Evolutionary conservation across 2,888 invertebrate genomes (phyloP).

Genomic region (Tuta absoluta): DNA sequence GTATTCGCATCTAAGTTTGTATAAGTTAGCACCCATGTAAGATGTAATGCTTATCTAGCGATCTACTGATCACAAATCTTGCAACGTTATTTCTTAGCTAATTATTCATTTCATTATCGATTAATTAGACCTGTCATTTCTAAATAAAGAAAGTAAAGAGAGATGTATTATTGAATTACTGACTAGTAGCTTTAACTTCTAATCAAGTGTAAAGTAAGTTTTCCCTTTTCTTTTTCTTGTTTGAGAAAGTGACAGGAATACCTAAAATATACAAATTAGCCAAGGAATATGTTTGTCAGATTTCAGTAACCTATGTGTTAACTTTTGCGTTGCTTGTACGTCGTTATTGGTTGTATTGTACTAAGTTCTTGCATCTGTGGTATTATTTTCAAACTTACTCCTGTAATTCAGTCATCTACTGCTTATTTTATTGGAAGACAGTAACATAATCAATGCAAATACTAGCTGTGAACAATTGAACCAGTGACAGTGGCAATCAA

Average conservation of each 20-base stretch:
- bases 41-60: slow-evolving; percentile 58
- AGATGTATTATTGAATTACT: too few species aligned
- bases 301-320: too few species aligned
- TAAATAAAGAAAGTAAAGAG: too few species aligned
- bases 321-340: slow-evolving; percentile 21
- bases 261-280: too few species aligned
- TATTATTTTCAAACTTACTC: slow-evolving; percentile 39
- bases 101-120: too few species aligned
- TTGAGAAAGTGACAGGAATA: too few species aligned
- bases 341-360: slow-evolving; percentile 1
- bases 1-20: slow-evolving; percentile 38
- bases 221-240: too few species aligned
- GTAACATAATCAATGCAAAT: slow-evolving; percentile 53
- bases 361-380: background rate
- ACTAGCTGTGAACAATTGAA: slow-evolving; percentile 38
- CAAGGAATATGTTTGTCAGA: too few species aligned
- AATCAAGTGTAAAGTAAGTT: too few species aligned
- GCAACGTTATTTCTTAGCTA: background rate
- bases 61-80: slow-evolving; percentile 49
- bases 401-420: slow-evolving; percentile 40
- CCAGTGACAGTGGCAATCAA: slow-evolving; percentile 35
- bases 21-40: slow-evolving; percentile 69
- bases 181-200: too few species aligned
- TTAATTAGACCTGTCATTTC: too few species aligned
- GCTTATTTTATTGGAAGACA: slow-evolving; percentile 74